A percentile compares a stretch with the other conserved stretches of the same genome.
Conservation (phyloP, 2,113 vertebrate genomes). For the Eurystomus gularis region DNA sequence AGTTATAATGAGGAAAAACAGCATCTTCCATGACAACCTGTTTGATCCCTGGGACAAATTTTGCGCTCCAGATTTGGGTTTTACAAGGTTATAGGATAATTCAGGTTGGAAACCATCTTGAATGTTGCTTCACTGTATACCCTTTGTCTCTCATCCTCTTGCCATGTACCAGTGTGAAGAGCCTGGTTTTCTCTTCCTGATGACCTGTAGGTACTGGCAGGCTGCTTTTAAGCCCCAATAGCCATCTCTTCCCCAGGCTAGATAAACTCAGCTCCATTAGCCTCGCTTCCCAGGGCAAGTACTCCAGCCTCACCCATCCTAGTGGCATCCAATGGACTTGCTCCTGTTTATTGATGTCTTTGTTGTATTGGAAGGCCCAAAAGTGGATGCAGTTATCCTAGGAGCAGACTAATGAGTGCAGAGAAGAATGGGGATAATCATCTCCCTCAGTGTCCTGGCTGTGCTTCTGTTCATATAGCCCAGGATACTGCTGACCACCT, state of each 20-base stretch:
- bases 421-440: not conserved
- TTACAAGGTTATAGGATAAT: not conserved
- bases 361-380: not conserved
- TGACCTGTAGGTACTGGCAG: not conserved
- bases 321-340: not conserved
- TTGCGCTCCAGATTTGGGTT: not conserved
- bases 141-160: not conserved
- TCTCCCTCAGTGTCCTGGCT: not conserved
- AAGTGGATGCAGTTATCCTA: not conserved
- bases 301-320: not conserved
- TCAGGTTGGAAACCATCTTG: not conserved
- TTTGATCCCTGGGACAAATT: not conserved
- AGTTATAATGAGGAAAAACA: not conserved
- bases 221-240: not conserved
- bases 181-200: not conserved
- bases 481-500: not conserved
- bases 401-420: not conserved
- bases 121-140: not conserved
- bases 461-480: not conserved
- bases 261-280: not conserved
- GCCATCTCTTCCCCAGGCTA: not conserved
- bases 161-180: not conserved
- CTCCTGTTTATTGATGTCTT: not conserved
- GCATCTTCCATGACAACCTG: not conserved
- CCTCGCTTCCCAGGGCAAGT: not conserved